phyloP scores from a whole-genome alignment of 2,888 invertebrate species.

The Drosophila algonquin region DNA sequence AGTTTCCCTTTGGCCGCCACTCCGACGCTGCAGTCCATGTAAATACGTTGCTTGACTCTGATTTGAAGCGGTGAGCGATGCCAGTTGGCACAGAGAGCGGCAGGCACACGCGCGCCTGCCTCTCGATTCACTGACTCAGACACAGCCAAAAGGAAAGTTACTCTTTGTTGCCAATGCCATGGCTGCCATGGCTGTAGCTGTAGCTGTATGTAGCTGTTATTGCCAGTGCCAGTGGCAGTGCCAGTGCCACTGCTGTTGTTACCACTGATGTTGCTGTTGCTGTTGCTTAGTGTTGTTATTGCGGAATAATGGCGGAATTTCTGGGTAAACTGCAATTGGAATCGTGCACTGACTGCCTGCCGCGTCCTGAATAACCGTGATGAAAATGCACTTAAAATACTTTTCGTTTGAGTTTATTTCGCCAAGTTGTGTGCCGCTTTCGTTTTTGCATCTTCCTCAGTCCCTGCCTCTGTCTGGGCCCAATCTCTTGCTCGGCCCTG shows the following conservation, averaged over 20 bases:
- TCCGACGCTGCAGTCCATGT: conserved; percentile 59
- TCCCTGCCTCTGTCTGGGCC: conserved; percentile 4
- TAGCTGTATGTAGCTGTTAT: neutral
- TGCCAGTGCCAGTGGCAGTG: neutral
- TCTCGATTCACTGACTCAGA: conserved; percentile 31
- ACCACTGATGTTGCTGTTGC: conserved; percentile 6
- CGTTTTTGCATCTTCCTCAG: conserved; percentile 7
- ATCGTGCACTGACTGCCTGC: conserved; percentile 46
- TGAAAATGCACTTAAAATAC: conserved; percentile 79
- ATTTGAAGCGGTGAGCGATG: conserved; percentile 69
- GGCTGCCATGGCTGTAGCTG: neutral
- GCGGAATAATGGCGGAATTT: conserved; percentile 68
- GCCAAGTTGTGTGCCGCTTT: conserved; percentile 38
- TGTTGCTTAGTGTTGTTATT: conserved; percentile 54
- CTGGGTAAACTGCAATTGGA: conserved; percentile 63
- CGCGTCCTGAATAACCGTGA: conserved; percentile 71
- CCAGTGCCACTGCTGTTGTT: conserved; percentile 20
- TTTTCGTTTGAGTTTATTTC: conserved; percentile 70
- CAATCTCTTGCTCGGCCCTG: conserved; percentile 15
- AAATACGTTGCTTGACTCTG: conserved; percentile 72
- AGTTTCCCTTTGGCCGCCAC: conserved; percentile 57
- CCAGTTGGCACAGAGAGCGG: conserved; percentile 64
- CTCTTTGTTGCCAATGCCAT: conserved; percentile 44
- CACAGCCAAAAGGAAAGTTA: conserved; percentile 45
- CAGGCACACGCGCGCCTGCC: conserved; percentile 20